Base-by-base conservation (phyloP, 2,113 vertebrate genomes). In the Oreochromis niloticus region DNA sequence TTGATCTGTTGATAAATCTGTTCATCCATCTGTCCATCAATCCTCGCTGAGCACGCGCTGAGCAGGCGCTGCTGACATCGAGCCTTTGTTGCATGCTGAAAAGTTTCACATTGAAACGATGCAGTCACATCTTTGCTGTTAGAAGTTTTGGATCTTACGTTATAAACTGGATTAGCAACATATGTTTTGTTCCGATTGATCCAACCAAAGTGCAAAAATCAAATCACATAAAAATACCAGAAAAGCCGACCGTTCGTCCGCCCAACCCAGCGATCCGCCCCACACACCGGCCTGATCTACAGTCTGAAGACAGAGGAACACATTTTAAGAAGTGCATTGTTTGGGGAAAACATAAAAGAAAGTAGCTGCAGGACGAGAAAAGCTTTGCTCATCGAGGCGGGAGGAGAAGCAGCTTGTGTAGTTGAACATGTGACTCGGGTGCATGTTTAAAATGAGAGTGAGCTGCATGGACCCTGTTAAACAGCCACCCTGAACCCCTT, bases 1-100 rank as follows among this genome's bases (percentile, higher is more conserved):
- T 48, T 75, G 68, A 75, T 75, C 68, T 75, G 68, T 19, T 48
- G 68, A 48, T 17, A 30, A 75, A 75, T 48, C 68, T 46, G 22
- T 27, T 46, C 39, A 17, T 73, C 68, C 39, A 27, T 46, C 68
- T 48, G 41, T 30, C 68, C 68, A 1, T 75, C 68, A 48, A 7
- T 48, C 68, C 68, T 13, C 22, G n/a, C 52, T 55, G 19, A 54
- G 52, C 4, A 9, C 19, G 9, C 3, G 7, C 8, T 43, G 41
- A 24, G 12, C 14, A 1, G n/a, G 8, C 22, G 4, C 68, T 6
- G 13, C 68, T 46, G 22, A 46, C 22, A 17, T 73, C 8, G 0
- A 73, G 39, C 39, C 2, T 16, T 43, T 1, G n/a, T 9, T 71
- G 66, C 39, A 16, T 0, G n/a, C 39, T 43, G 22, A 0, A 34